These are phyloP conservation scores for Kuschelorhynchus macadamiae DNA, from an alignment of 2,888 invertebrate genomes.

Conservation along the genomic window DNA sequence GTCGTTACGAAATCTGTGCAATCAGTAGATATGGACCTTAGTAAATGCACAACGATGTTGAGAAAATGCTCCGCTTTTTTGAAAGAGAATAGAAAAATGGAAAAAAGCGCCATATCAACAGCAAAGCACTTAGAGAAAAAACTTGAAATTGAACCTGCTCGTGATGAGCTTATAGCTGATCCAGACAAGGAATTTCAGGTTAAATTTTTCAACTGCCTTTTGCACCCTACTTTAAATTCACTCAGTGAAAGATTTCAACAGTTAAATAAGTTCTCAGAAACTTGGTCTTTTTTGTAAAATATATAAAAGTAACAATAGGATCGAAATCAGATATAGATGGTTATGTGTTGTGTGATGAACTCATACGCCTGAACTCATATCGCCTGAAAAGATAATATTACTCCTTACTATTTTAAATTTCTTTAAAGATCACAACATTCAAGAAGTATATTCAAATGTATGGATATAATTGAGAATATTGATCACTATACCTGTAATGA, in stretches of 20 bases:
- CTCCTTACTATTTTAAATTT: no score
- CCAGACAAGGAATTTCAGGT: constrained; percentile 33
- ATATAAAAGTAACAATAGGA: not conserved
- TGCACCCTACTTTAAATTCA: not conserved
- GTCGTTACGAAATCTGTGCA: not conserved
- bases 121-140: constrained; percentile 57
- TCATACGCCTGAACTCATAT: no score
- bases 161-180: constrained; percentile 6
- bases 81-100: not conserved
- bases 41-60: not conserved
- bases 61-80: not conserved
- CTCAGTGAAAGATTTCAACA: not conserved
- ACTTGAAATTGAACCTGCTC: constrained; percentile 53
- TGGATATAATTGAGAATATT: no score
- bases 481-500: no score
- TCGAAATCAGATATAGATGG: no score
- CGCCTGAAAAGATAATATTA: no score
- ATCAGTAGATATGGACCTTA: not conserved
- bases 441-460: no score
- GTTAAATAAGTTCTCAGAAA: not conserved
- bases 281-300: constrained; percentile 1
- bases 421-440: no score
- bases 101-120: constrained; percentile 36
- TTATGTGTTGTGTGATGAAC: no score
- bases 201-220: constrained; percentile 30